Base-by-base conservation (phyloP, 2,113 vertebrate species). In the Ascaphus truei region DNA sequence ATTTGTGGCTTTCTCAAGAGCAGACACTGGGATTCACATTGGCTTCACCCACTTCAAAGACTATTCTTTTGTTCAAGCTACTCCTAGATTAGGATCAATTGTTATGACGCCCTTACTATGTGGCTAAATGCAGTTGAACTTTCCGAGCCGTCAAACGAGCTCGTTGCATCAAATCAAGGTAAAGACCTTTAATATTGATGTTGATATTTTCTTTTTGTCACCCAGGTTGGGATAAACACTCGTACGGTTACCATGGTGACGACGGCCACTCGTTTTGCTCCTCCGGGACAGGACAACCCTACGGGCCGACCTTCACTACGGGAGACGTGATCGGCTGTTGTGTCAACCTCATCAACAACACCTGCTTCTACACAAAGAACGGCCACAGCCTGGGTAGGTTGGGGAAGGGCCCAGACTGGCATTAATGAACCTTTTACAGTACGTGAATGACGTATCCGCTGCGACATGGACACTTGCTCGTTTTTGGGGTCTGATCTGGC, bases 191-290 rank as follows among this genome's bases (percentile, higher is more conserved):
- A n/a, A n/a, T n/a, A n/a, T n/a, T n/a, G n/a, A n/a, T n/a, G n/a
- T n/a, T n/a, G n/a, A 55, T 66, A 7, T 18, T 72, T 31, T 77
- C 18, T 75, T 66, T 55, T 55, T 62, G 45, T 64, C 11, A 18
- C 33, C 34, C 81, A 98, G 96, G 96, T 75, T 98, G 96, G 96
- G 96, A 98, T 85, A 98, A 98, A 71, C 96, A 98, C 85, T 98
- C 96, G 1, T 98, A 98, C 67, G 96, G 96, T 85, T 98, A 98
- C 88, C 96, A 98, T 0, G 96, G 96, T 5, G 96, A 98, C 0
- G 96, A 98, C 2, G 96, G 96, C 67, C 95, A 98, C 89, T 98
- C 96, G 79, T 98, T 98, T 89, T 98, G 96, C 65, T 98, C 96
- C 55, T 98, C 96, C 0, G 96, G 96, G 69, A 98, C 96, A 3